Evolutionary conservation across 2,113 vertebrate species (phyloP).

Genomic region (Ochotona curzoniae): DNA sequence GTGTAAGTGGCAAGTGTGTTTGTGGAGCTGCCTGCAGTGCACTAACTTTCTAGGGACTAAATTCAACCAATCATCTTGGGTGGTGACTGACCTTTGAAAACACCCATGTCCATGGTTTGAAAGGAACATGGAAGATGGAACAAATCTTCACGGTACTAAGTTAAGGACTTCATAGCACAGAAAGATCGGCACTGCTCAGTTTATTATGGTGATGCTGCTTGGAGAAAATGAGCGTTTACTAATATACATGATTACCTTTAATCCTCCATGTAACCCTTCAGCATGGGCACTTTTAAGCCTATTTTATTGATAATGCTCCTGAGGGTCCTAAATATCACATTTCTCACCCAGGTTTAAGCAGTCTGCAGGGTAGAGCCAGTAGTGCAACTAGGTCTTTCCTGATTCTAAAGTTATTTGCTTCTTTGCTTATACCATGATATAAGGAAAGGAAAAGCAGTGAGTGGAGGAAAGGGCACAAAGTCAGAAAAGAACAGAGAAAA

Average conservation of each 20-base stretch:
- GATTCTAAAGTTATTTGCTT: background rate
- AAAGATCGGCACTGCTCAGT: too few relatives aligned
- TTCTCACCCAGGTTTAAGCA: background rate
- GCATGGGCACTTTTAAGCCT: rapidly evolving
- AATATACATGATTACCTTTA: background rate
- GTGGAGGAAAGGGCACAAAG: background rate
- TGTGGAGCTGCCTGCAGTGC: background rate
- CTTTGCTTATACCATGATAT: background rate
- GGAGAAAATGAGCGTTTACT: background rate
- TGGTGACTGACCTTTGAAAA: background rate
- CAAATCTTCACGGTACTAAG: background rate
- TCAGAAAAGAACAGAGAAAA: background rate
- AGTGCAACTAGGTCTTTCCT: background rate
- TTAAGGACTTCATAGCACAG: background rate
- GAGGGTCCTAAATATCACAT: background rate
- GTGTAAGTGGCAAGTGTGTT: background rate
- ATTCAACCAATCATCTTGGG: background rate
- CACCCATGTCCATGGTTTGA: background rate
- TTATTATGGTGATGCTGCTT: background rate
- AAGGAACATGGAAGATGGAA: background rate
- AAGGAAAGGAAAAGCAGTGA: background rate
- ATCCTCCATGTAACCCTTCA: background rate
- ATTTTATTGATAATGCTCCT: background rate
- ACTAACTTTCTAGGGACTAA: background rate
- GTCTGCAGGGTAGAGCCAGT: background rate